Evolutionary conservation across 2,888 invertebrate species (phyloP).

Genomic region (Hemaris fuciformis): DNA sequence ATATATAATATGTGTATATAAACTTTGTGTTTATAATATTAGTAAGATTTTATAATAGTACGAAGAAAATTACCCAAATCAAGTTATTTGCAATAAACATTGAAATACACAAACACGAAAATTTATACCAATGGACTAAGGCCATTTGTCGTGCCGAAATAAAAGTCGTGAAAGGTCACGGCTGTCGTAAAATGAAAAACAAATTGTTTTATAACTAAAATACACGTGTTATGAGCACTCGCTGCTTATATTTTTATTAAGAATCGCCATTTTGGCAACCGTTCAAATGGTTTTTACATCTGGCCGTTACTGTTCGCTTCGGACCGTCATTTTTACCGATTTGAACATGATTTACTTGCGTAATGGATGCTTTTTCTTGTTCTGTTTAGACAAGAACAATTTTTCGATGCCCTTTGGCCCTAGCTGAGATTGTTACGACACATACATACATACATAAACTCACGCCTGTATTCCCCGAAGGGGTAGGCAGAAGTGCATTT

Average conservation of each 20-base stretch:
- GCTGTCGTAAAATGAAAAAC: background rate
- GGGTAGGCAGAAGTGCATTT: too few species aligned
- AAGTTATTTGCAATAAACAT: too few species aligned
- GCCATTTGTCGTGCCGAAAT: too few species aligned
- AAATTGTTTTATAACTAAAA: conserved; percentile 1
- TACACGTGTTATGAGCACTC: background rate
- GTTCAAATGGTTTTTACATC: conserved; percentile 3
- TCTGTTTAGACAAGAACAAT: background rate
- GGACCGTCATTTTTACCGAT: background rate
- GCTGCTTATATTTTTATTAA: conserved; percentile 10
- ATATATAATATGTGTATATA: too few species aligned
- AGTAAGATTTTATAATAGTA: too few species aligned
- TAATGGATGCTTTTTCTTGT: background rate
- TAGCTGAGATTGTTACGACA: too few species aligned
- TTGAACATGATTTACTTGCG: background rate
- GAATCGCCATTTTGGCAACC: background rate
- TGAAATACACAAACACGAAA: too few species aligned
- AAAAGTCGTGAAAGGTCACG: background rate
- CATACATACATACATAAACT: too few species aligned
- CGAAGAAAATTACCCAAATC: too few species aligned
- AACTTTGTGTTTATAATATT: too few species aligned
- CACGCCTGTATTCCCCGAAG: too few species aligned
- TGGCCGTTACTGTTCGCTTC: background rate
- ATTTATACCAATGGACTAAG: too few species aligned
- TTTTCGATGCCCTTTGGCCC: background rate